Evolutionary conservation across 2,888 invertebrate genomes (phyloP).

Genomic region (Hydrotaea diabolus): DNA sequence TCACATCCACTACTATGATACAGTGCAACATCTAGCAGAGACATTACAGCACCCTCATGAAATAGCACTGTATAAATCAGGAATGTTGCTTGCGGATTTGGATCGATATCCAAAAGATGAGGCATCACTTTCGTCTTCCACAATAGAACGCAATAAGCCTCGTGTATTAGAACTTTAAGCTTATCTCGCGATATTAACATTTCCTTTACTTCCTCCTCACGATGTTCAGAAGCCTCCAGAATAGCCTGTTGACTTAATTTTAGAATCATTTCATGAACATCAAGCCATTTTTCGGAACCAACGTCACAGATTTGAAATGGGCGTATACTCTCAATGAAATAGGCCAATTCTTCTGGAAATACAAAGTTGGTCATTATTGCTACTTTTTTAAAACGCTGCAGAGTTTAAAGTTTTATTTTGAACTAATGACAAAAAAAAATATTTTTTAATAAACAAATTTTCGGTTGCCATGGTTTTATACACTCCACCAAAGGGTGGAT

Average conservation of each 20-base stretch:
- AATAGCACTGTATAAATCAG: slow-evolving; percentile 89
- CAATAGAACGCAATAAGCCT: slow-evolving; percentile 90
- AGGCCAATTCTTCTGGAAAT: slow-evolving; percentile 87
- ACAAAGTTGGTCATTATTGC: slow-evolving; percentile 82
- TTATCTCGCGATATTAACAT: slow-evolving; percentile 83
- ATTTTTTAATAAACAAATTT: slow-evolving; percentile 36
- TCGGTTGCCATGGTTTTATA: slow-evolving; percentile 62
- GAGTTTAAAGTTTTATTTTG: not conserved
- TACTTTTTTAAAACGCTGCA: not conserved
- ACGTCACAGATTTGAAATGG: slow-evolving; percentile 85
- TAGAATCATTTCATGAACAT: slow-evolving; percentile 90
- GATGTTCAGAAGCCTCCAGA: slow-evolving; percentile 88
- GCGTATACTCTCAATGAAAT: slow-evolving; percentile 87
- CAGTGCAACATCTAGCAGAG: slow-evolving; percentile 90
- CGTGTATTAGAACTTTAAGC: slow-evolving; percentile 87
- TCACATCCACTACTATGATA: slow-evolving; percentile 91
- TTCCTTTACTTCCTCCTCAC: slow-evolving; percentile 93
- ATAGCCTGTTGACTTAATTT: slow-evolving; percentile 94
- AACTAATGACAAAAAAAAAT: not conserved
- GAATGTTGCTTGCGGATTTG: slow-evolving; percentile 86
- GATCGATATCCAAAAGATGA: slow-evolving; percentile 86
- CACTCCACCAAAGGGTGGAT: no score
- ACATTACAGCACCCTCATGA: slow-evolving; percentile 90
- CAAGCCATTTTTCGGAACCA: slow-evolving; percentile 89
- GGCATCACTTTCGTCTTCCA: slow-evolving; percentile 93